A percentile compares a stretch with the other conserved stretches of the same genome.
Evolutionary conservation across 2,113 vertebrate genomes (phyloP).

Genomic region (Dasyprocta punctata): DNA sequence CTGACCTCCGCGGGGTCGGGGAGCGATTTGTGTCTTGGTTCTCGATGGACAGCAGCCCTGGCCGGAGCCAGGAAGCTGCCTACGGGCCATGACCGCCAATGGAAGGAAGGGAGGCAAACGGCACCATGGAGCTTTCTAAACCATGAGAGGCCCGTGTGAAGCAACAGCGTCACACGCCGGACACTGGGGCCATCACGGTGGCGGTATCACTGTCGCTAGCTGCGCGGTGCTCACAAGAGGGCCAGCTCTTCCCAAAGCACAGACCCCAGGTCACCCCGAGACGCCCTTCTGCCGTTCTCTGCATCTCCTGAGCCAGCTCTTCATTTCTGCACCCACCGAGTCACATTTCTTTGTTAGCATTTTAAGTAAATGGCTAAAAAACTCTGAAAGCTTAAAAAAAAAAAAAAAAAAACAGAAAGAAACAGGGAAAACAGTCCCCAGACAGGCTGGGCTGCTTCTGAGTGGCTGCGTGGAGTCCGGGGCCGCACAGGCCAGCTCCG

Average conservation of each 20-base stretch:
- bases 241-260: neutral
- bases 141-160: too few relatives aligned
- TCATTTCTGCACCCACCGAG: too few relatives aligned
- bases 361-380: neutral
- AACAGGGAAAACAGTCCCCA: neutral
- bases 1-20: too few relatives aligned
- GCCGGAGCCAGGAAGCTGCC: too few relatives aligned
- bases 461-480: neutral
- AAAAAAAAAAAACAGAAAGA: neutral
- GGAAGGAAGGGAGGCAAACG: neutral
- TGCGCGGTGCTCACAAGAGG: fast-evolving
- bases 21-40: neutral
- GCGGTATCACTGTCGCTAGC: neutral
- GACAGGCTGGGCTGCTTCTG: too few relatives aligned
- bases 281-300: too few relatives aligned
- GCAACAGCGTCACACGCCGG: too few relatives aligned
- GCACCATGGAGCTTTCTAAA: neutral
- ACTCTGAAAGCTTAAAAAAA: neutral
- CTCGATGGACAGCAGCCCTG: neutral
- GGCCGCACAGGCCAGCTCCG: fast-evolving
- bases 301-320: too few relatives aligned
- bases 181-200: fast-evolving
- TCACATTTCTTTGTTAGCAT: neutral
- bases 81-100: neutral
- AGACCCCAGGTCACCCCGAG: too few relatives aligned